phyloP scores from a whole-genome alignment of 2,797 vertebrate species.

The Macropus fuliginosus region DNA sequence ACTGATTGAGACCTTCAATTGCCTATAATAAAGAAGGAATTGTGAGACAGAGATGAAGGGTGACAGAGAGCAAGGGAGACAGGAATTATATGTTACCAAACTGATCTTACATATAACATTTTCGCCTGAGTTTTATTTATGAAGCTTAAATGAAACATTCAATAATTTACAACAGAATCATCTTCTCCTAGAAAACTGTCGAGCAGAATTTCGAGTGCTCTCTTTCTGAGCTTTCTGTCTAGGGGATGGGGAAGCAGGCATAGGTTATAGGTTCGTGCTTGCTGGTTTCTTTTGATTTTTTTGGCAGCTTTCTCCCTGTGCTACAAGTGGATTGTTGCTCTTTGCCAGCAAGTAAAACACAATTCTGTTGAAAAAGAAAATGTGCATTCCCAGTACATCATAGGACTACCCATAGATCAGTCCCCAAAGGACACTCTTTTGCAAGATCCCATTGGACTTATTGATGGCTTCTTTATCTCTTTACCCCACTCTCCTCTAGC shows the following conservation, averaged over 20 bases:
- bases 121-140: conserved; percentile 80
- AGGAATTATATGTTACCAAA: conserved; percentile 76
- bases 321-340: conserved; percentile 51
- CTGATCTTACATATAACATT: conserved; percentile 79
- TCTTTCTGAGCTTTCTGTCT: conserved; percentile 54
- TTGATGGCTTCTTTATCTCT: conserved; percentile 40
- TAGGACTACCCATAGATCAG: neutral
- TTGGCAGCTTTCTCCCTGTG: conserved; percentile 61
- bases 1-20: conserved; percentile 77
- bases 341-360: conserved; percentile 63
- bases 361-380: conserved; percentile 56
- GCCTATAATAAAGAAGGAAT: conserved; percentile 75
- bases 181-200: conserved; percentile 63
- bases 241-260: conserved; percentile 33
- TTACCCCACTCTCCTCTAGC: neutral
- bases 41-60: conserved; percentile 52
- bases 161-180: conserved; percentile 78
- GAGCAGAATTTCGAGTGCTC: conserved; percentile 62
- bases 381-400: neutral
- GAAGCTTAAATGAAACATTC: conserved; percentile 81
- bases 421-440: neutral
- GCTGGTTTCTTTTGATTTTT: conserved; percentile 71
- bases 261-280: conserved; percentile 57
- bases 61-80: conserved; percentile 68
- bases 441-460: conserved; percentile 39